Conservation (phyloP, 2,888 invertebrate genomes). For the Catocala nupta region DNA sequence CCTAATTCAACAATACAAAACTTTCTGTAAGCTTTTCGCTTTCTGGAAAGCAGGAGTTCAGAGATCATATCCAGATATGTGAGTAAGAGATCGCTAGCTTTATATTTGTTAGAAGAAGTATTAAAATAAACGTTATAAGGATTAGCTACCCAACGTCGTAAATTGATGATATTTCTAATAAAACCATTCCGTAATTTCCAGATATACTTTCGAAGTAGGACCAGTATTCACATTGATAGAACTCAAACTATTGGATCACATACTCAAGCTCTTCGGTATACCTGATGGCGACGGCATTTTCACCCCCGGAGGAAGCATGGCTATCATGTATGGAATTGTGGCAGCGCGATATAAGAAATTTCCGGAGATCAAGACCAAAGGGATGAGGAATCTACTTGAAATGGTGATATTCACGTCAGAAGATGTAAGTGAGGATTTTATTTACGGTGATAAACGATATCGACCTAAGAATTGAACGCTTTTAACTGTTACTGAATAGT, state of each 20-base stretch:
- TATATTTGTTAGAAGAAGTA: too few relatives aligned
- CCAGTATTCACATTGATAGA: constrained; percentile 93
- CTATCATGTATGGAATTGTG: constrained; percentile 93
- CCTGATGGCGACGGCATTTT: constrained; percentile 92
- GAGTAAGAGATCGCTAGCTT: too few relatives aligned
- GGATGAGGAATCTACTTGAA: constrained; percentile 88
- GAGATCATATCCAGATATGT: too few relatives aligned
- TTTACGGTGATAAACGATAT: too few relatives aligned
- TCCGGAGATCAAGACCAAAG: constrained; percentile 91
- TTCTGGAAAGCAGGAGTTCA: too few relatives aligned
- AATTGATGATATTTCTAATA: background rate
- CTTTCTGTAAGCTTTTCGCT: too few relatives aligned
- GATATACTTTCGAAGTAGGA: constrained; percentile 94
- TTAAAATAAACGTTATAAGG: too few relatives aligned
- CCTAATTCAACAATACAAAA: too few relatives aligned
- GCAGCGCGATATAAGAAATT: constrained; percentile 90
- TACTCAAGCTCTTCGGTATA: constrained; percentile 89
- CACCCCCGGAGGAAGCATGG: constrained; percentile 92
- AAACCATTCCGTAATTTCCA: constrained; percentile 58
- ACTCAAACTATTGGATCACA: constrained; percentile 87
- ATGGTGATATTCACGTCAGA: constrained; percentile 92
- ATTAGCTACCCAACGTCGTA: too few relatives aligned
- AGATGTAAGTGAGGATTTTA: constrained; percentile 84
- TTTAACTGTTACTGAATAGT: too few relatives aligned
- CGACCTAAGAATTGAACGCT: too few relatives aligned